Base-by-base conservation (phyloP, 1,140 invertebrate genomes). In the Solen grandis region DNA sequence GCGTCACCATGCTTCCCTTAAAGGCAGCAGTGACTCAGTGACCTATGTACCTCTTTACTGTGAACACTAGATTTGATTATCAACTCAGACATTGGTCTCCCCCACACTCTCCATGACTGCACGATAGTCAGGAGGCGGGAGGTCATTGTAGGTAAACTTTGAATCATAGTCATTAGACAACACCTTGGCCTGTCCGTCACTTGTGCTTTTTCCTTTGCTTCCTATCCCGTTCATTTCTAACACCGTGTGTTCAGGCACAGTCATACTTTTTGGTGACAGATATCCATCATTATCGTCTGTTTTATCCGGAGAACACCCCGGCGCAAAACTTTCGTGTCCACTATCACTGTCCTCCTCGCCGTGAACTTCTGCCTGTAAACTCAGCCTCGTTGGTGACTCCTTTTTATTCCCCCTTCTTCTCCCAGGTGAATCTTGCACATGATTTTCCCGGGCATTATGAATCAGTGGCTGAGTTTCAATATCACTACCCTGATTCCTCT, bases 261-360 rank as follows among this genome's bases (percentile, higher is more conserved):
- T 81, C 36, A 78, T 36, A 33, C 77, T 68, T 38, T 89, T 87
- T 29, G 88, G 88, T 62, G 88, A 78, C 3, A 90, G 83, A 69
- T 90, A 90, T 5, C 88, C 89, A 50, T 89, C 85, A 66, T 87
- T 85, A 13, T 84, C 85, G 46, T 81, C 69, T 3, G 76, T 75
- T 70, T 88, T 87, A 8, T 84, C 84, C 0, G 86, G 87, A 0
- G 84, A 87, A 25, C 85, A 86, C 5, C 87, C 88, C 0, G 87
- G 87, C 19, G 87, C 87, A 74, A 86, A 90, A 83, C 89, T 90
- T 55, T 88, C 88, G 70, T 90, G 88, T 55, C 89, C 89, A 82
- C 89, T 90, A 72, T 90, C 89, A 69, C 82, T 90, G 63, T 90
- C 89, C 19, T 90, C 85, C 33, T 80, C 69, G 14, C 85, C 59